These are phyloP conservation scores for Limnephilus marmoratus DNA, from an alignment of 2,888 invertebrate species.

Conservation along the genomic window DNA sequence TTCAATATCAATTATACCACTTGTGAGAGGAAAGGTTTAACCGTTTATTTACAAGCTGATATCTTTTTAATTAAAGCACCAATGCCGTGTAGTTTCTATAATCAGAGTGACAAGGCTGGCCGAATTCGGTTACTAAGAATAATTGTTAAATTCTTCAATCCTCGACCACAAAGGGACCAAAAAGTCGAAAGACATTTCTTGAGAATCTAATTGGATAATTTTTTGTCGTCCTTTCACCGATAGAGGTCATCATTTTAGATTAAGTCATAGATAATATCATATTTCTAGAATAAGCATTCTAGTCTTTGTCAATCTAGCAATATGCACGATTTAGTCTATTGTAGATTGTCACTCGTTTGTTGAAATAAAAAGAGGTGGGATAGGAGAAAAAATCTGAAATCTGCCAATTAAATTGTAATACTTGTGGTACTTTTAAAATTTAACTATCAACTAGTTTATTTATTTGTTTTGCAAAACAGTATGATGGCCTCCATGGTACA, in stretches of 20 bases:
- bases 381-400: too few species aligned
- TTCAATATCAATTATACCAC: not conserved
- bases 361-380: not conserved
- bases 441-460: too few species aligned
- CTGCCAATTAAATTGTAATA: too few species aligned
- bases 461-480: too few species aligned
- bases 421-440: too few species aligned
- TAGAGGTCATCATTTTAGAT: constrained; percentile 20
- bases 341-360: not conserved
- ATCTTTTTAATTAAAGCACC: constrained; percentile 7
- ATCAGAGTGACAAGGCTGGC: not conserved
- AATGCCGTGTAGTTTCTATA: constrained; percentile 26
- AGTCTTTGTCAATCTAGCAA: not conserved
- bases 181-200: not conserved
- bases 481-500: too few species aligned
- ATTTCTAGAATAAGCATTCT: not conserved
- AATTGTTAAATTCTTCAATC: constrained; percentile 3
- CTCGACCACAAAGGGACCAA: constrained; percentile 2
- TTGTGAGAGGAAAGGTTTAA: not conserved
- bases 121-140: not conserved
- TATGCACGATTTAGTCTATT: not conserved
- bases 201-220: constrained; percentile 8
- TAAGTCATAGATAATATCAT: not conserved
- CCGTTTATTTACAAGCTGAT: not conserved
- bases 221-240: not conserved